Evolutionary conservation across 2,888 invertebrate genomes (phyloP).

Genomic region (Thalpophila matura): DNA sequence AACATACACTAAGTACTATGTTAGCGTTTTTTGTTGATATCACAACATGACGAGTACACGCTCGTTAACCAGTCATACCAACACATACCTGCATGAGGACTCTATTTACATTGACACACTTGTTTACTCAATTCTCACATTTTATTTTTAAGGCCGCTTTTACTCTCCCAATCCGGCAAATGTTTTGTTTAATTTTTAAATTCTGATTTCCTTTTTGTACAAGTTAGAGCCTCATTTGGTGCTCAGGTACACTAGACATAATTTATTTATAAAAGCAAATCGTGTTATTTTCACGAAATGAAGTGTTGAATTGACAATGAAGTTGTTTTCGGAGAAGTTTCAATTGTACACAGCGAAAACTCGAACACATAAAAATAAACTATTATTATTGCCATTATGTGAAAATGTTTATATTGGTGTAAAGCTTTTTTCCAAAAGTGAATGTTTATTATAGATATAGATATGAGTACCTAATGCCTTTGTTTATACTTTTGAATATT

Average conservation of each 20-base stretch:
- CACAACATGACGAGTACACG: constrained; percentile 35
- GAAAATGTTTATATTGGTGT: constrained; percentile 6
- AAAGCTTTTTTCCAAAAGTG: constrained; percentile 1
- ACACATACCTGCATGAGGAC: constrained; percentile 33
- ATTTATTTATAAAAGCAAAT: constrained; percentile 77
- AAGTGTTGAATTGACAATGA: constrained; percentile 76
- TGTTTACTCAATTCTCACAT: constrained; percentile 29
- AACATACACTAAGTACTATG: constrained; percentile 10
- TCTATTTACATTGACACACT: constrained; percentile 43
- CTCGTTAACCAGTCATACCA: constrained; percentile 39
- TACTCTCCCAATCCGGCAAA: constrained; percentile 40
- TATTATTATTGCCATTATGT: constrained; percentile 21
- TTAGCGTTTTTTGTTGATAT: constrained; percentile 35
- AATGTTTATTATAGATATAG: constrained; percentile 13
- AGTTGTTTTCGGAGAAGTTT: constrained; percentile 59
- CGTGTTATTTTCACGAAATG: constrained; percentile 75
- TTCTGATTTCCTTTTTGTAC: constrained; percentile 63
- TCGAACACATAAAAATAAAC: constrained; percentile 32
- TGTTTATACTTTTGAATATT: constrained; percentile 68
- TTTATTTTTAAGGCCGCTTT: constrained; percentile 22
- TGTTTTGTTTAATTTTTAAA: constrained; percentile 67
- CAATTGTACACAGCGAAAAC: constrained; percentile 27
- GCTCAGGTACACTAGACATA: constrained; percentile 70
- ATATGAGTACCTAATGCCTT: constrained; percentile 10
- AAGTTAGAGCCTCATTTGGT: constrained; percentile 72